Evolutionary conservation across 2,113 vertebrate genomes (phyloP), one percentile per base, ranked within the genome.

Genomic region (Syrrhaptes paradoxus): DNA sequence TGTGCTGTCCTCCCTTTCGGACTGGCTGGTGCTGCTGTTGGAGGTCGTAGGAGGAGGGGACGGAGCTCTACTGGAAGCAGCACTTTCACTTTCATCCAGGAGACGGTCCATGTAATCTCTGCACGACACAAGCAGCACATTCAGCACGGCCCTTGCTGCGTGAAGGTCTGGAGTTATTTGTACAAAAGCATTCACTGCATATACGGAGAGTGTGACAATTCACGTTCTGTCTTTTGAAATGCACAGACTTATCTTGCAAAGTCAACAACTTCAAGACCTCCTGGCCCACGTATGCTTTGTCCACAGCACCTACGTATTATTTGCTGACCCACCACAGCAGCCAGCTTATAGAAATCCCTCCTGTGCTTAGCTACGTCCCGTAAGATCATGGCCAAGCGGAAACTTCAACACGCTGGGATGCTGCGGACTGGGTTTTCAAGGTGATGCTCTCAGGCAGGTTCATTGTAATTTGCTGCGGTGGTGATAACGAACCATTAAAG

Each of bases 101-200:
- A 99, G 98, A 38, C 99, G 98, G 81, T 99, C 99, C 99, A 99
- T 99, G 90, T 99, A 99, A 97, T 99, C 99, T 93, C 99, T 99
- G 87, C 58, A 71, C 11, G 61, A 89, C 20, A 75, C n/a, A 84
- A 80, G 62, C 5, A 49, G 79, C 34, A 36, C 52, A 3, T 9
- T 90, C 67, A 86, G 75, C 67, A 18, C 6, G 7, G 9, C 29
- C 41, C 36, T 41, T 10, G 48, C 59, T 20, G 13, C 2, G 34
- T 8, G 10, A 29, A 72, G 45, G 4, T n/a, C 0, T 17, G 25
- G 24, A 11, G 36, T 14, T 4, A 13, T 8, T 20, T 20, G 38
- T 34, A 24, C 31, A 41, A 31, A 57, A 71, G 13, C 0, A 7
- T 0, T 19, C 36, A 2, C 36, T 7, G 31, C 28, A 8, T 12